A percentile compares a stretch with the other conserved stretches of the same genome.
These are phyloP conservation scores for Diarsia dahlii DNA, from an alignment of 2,888 invertebrate genomes.

Conservation along the genomic window DNA sequence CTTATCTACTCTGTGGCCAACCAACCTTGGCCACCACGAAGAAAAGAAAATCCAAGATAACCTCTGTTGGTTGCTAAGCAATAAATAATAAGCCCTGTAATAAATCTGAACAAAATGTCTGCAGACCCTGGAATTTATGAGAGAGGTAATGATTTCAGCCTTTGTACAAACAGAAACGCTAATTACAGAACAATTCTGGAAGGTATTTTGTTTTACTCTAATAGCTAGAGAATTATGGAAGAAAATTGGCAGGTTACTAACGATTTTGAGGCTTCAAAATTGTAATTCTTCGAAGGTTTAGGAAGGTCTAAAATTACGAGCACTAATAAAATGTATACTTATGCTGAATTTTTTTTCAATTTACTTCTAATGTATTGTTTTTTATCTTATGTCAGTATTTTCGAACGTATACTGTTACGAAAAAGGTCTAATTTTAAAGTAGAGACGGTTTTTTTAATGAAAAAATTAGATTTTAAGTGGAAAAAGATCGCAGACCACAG, in stretches of 20 bases:
- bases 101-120: slow-evolving; percentile 55
- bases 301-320: too few species aligned
- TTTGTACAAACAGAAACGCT: slow-evolving; percentile 26
- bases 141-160: slow-evolving; percentile 47
- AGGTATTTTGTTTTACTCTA: not conserved
- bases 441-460: too few species aligned
- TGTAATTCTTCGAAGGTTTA: too few species aligned
- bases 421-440: too few species aligned
- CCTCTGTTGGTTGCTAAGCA: slow-evolving; percentile 29
- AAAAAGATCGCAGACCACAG: too few species aligned
- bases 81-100: slow-evolving; percentile 58
- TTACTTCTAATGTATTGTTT: too few species aligned
- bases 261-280: not conserved
- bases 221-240: not conserved
- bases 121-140: slow-evolving; percentile 56
- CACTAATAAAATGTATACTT: too few species aligned
- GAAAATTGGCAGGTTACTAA: not conserved
- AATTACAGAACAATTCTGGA: slow-evolving; percentile 31
- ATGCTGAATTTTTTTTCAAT: too few species aligned
- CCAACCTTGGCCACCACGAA: not conserved
- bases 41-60: slow-evolving; percentile 51
- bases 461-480: too few species aligned
- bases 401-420: too few species aligned
- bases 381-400: too few species aligned
- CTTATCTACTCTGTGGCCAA: not conserved